phyloP scores from a whole-genome alignment of 1,140 invertebrate genomes.

The Danaus plexippus region DNA sequence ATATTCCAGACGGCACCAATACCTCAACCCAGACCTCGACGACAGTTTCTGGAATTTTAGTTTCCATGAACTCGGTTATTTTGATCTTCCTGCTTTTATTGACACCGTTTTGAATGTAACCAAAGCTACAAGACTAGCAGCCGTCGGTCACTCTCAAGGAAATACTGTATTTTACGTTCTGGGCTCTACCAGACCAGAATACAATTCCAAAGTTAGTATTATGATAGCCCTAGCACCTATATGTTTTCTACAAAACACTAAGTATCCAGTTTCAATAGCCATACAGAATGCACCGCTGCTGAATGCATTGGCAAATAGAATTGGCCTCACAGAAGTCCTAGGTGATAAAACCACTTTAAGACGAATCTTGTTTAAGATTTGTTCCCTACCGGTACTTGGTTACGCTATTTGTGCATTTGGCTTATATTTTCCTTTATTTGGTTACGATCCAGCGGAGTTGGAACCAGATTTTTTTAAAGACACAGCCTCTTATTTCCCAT shows the following conservation, averaged over 20 bases:
- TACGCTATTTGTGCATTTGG: conserved; percentile 15
- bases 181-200: conserved; percentile 55
- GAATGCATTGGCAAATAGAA: too few species aligned
- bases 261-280: not conserved
- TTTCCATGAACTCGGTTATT: conserved; percentile 76
- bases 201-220: conserved; percentile 60
- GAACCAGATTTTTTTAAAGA: conserved; percentile 14
- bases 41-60: conserved; percentile 69
- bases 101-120: conserved; percentile 70
- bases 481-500: conserved; percentile 16
- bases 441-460: conserved; percentile 21
- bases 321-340: conserved; percentile 12
- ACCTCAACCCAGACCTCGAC: conserved; percentile 47
- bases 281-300: too few species aligned
- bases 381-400: conserved; percentile 2
- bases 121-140: conserved; percentile 68
- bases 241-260: conserved; percentile 8
- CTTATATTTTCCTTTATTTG: conserved; percentile 10
- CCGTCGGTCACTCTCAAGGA: conserved; percentile 78
- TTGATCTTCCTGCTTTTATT: conserved; percentile 74
- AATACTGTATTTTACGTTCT: conserved; percentile 66
- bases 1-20: conserved; percentile 73
- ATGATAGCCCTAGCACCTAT: conserved; percentile 29
- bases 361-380: not conserved
- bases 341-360: not conserved